phyloP scores from a whole-genome alignment of 2,888 invertebrate genomes.

The Lapara coniferarum region DNA sequence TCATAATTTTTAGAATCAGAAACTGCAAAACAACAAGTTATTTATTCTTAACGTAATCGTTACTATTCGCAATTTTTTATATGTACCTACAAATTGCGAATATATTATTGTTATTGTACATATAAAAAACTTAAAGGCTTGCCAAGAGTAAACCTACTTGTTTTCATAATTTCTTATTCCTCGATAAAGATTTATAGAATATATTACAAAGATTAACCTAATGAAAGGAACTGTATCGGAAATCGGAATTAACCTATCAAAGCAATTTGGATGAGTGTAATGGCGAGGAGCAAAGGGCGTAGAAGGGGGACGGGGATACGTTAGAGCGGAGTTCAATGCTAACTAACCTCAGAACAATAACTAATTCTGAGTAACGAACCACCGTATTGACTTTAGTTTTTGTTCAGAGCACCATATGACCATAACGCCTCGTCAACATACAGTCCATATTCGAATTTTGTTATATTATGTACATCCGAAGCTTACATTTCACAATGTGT shows the following conservation, averaged over 20 bases:
- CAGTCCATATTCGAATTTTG: constrained; percentile 38
- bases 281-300: constrained; percentile 1
- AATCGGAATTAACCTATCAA: constrained; percentile 42
- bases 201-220: constrained; percentile 19
- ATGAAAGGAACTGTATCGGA: constrained; percentile 32
- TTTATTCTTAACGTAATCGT: neutral
- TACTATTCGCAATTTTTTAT: neutral
- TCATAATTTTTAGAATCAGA: neutral
- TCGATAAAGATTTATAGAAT: constrained; percentile 15
- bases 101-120: too few species aligned
- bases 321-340: constrained; percentile 29
- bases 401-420: neutral
- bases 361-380: too few species aligned
- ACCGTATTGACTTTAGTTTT: neutral
- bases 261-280: constrained; percentile 36
- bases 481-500: constrained; percentile 21
- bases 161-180: neutral
- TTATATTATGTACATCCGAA: constrained; percentile 32
- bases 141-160: neutral
- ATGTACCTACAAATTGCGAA: neutral
- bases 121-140: neutral
- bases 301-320: constrained; percentile 36
- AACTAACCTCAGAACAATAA: too few species aligned
- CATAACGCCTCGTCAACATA: constrained; percentile 20
- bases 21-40: neutral